Evolutionary conservation across 2,797 vertebrate genomes (phyloP), one percentile per base, ranked within the genome.

Genomic region (Melopsittacus undulatus): DNA sequence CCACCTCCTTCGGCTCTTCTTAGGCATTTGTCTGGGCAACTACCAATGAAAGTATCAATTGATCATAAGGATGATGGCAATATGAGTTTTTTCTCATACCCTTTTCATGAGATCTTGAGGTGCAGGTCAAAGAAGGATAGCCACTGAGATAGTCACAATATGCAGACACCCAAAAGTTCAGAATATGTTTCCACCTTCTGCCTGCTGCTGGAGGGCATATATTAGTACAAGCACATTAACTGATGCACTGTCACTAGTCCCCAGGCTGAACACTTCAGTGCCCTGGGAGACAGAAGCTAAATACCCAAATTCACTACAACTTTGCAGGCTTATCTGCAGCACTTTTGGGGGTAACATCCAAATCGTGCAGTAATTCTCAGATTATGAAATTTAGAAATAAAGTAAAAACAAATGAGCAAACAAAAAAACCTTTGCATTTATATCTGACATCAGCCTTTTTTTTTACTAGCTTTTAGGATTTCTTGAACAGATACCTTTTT

Each of bases 71-170:
- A 59, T 66, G 46, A 68, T 64, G 34, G 38, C 30, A 74, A 5
- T 68, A 27, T 1, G 3, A 42, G n/a, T 20, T 11, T 77, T 79
- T 83, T 51, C 61, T 89, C 15, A 45, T 82, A 20, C 0, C 0
- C 0, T 88, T 85, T 89, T 91, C 84, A 63, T 1, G 0, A 11
- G 38, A 51, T 68, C 38, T 89, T 38, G 64, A 91, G 84, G 42
- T 64, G 59, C 40, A 61, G 79, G 62, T 52, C 22, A 62, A 16
- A 85, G 43, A 46, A 46, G 23, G 34, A 92, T 48, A 77, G 34
- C 61, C 29, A 34, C 83, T 56, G 84, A 77, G 36, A 49, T 22
- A 52, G 79, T 80, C 61, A 68, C 26, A 56, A 23, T 68, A 64
- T 0, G 5, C 70, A 32, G 32, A 27, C 45, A 29, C 38, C 52